A percentile compares a stretch with the other conserved stretches of the same genome.
These are phyloP conservation scores for Cataglyphis albicans DNA, from an alignment of 2,888 invertebrate genomes.

Conservation along the genomic window DNA sequence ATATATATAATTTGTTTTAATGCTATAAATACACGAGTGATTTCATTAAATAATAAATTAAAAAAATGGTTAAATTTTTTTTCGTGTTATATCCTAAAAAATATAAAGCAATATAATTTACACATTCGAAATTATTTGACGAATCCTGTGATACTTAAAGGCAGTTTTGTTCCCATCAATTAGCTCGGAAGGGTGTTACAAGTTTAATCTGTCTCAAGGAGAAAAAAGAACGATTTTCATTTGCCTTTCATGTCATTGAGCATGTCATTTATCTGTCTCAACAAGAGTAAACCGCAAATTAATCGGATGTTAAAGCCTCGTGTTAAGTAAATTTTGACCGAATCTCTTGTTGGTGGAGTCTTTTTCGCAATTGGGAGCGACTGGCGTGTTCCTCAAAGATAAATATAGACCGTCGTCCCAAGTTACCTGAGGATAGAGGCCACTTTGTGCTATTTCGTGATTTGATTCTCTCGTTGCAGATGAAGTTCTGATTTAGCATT, in stretches of 20 bases:
- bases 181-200: conserved; percentile 65
- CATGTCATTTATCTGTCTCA: conserved; percentile 81
- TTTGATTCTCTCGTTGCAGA: conserved; percentile 22
- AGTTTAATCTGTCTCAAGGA: conserved; percentile 67
- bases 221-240: conserved; percentile 48
- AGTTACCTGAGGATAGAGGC: conserved; percentile 28
- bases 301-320: conserved; percentile 81
- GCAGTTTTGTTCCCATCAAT: conserved; percentile 62
- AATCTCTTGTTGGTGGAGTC: conserved; percentile 69
- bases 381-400: conserved; percentile 49
- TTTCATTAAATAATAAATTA: neutral
- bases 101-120: neutral
- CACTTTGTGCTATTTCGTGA: neutral
- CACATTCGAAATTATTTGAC: neutral
- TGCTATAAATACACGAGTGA: neutral
- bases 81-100: too few relatives aligned
- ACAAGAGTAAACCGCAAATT: conserved; percentile 77
- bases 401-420: conserved; percentile 44
- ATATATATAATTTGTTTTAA: neutral
- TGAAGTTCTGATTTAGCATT: neutral
- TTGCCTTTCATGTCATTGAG: conserved; percentile 61
- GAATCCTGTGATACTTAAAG: neutral
- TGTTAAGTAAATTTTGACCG: conserved; percentile 76
- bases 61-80: too few relatives aligned
- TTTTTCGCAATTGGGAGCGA: conserved; percentile 55